A percentile compares a stretch with the other conserved stretches of the same genome.
These are phyloP conservation scores for Cheilosia vulpina DNA, from an alignment of 2,888 invertebrate species.

Conservation along the genomic window DNA sequence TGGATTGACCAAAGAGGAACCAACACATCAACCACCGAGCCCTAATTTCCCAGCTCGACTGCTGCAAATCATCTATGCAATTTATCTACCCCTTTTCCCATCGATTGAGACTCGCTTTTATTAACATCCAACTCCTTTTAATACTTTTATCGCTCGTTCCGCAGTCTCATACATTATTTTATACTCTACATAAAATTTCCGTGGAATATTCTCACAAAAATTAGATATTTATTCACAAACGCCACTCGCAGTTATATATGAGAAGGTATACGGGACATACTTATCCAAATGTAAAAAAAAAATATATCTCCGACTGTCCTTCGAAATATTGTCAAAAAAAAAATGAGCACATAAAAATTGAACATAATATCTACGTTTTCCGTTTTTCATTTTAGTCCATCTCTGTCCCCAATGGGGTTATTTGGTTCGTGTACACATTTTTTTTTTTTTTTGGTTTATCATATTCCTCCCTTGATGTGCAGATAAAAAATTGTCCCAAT, in stretches of 20 bases:
- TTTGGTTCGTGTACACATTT: background rate
- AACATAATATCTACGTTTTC: background rate
- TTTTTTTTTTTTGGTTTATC: constrained; percentile 24
- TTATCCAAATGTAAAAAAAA: background rate
- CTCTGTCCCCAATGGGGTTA: background rate
- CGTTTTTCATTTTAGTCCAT: constrained; percentile 12
- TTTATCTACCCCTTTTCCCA: too few species aligned
- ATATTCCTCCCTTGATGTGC: constrained; percentile 29
- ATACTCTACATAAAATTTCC: background rate
- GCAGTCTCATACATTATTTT: background rate
- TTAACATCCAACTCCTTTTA: background rate
- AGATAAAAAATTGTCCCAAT: constrained; percentile 31
- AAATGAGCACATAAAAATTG: constrained; percentile 1
- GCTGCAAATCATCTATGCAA: background rate
- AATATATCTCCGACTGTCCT: constrained; percentile 4
- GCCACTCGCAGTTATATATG: background rate
- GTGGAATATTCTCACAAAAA: background rate
- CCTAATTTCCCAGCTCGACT: background rate
- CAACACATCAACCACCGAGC: background rate
- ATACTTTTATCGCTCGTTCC: constrained; percentile 1
- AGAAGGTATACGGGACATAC: background rate
- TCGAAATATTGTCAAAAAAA: constrained; percentile 7
- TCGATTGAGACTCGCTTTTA: background rate
- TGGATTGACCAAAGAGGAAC: too few species aligned
- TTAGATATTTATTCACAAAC: constrained; percentile 27